Evolutionary conservation across 2,797 vertebrate genomes (phyloP), one percentile per base, ranked within the genome.

Genomic region (Anguilla obscura): DNA sequence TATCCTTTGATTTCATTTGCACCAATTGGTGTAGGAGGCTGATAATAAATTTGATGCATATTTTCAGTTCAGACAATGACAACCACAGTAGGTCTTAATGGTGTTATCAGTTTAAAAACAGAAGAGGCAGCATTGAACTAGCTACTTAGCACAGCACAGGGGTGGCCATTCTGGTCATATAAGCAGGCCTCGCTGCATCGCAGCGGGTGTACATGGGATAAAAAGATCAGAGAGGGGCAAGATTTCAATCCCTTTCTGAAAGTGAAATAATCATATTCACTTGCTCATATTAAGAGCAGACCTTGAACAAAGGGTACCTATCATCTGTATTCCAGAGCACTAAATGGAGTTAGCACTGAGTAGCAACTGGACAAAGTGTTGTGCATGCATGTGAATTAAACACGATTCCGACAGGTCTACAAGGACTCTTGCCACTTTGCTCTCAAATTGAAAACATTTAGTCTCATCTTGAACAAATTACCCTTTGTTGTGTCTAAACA

Each of bases 381-480:
- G 3, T 52, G 40, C 71, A 16, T 9, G 33, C 33, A 40, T 14
- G 24, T 2, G 66, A 30, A 71, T 71, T 24, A 71, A 71, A 71
- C 21, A 71, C 24, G 30, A 71, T n/a, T 30, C 2, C 33, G 18
- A 48, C 40, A 24, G 16, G 24, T 40, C 76, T 80, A 40, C 9
- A 40, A 14, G 16, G 16, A 33, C 14, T 45, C 79, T 82, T 50
- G 45, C 79, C 45, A 10, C 21, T 48, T 50, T 50, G 45, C 79
- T 50, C 21, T 82, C n/a, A 21, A 82, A 82, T 21, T 82, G 2
- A 50, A 82, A 82, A 82, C 45, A 82, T 82, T 10, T 82, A 45
- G 79, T n/a, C 79, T 50, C 45, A 24, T 48, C 79, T 82, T 6
- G 14, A 33, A 82, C 79, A 50, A 82, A 50, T 82, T 82, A 82